These are phyloP conservation scores for Acanthopleura granulata DNA, from an alignment of 2,888 invertebrate genomes.

Conservation along the genomic window DNA sequence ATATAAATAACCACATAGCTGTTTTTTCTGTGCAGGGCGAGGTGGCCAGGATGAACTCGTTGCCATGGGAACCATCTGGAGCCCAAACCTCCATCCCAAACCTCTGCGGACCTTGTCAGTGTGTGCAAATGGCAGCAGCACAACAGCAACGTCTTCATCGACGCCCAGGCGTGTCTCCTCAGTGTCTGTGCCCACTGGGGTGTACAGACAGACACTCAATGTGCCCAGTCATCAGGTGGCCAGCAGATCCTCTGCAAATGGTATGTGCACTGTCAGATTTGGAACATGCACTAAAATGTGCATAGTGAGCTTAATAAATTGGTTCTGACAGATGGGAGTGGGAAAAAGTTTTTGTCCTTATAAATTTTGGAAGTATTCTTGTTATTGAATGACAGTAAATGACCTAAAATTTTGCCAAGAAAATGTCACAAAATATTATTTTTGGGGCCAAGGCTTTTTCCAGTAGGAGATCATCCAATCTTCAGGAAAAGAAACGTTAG, in stretches of 20 bases:
- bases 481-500: too few species aligned
- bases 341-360: too few species aligned
- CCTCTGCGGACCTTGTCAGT: neutral
- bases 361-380: too few species aligned
- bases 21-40: neutral
- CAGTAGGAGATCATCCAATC: too few species aligned
- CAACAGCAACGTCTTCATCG: neutral
- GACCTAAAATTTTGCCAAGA: too few species aligned
- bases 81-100: slow-evolving; percentile 37
- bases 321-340: too few species aligned
- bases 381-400: too few species aligned
- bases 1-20: neutral
- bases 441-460: too few species aligned
- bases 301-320: too few species aligned
- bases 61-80: slow-evolving; percentile 62
- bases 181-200: neutral
- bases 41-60: slow-evolving; percentile 48
- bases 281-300: too few species aligned
- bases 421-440: too few species aligned
- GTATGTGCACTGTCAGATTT: too few species aligned
- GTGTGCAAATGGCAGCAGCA: neutral
- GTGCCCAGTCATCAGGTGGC: neutral
- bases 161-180: neutral
- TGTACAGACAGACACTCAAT: neutral
- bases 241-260: neutral